Evolutionary conservation across 2,888 invertebrate genomes (phyloP).

Genomic region (Copidosoma aretas): DNA sequence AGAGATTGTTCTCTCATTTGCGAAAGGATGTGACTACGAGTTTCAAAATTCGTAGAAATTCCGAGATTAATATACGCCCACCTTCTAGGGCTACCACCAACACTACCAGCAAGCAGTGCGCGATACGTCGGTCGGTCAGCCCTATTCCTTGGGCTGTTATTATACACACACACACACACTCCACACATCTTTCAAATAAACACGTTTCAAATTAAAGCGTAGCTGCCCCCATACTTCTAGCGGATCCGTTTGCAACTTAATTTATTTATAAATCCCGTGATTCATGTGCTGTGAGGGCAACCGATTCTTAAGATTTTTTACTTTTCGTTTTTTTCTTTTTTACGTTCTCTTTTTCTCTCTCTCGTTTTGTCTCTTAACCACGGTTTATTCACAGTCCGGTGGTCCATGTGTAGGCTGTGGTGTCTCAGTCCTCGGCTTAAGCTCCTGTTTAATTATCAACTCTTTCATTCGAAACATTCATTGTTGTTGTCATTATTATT

Average conservation of each 20-base stretch:
- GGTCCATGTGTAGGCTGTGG: constrained; percentile 35
- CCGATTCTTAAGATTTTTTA: constrained; percentile 16
- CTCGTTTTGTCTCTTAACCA: constrained; percentile 1
- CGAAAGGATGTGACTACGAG: no score
- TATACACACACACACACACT: constrained; percentile 14
- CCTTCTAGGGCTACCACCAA: no score
- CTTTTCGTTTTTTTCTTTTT: neutral
- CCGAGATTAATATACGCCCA: no score
- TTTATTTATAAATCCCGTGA: constrained; percentile 58
- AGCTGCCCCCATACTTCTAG: constrained; percentile 38
- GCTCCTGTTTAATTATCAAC: no score
- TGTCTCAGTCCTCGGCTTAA: no score
- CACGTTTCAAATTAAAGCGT: constrained; percentile 57
- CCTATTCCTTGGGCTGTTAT: constrained; percentile 43
- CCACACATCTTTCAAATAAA: constrained; percentile 40
- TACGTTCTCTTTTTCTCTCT: neutral
- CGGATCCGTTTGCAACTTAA: constrained; percentile 51
- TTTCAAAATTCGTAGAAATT: no score
- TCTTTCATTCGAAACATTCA: no score
- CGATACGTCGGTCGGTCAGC: no score
- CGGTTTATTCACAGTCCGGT: constrained; percentile 10
- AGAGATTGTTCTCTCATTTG: no score
- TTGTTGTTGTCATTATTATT: no score
- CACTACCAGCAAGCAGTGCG: no score
- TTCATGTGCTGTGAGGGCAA: constrained; percentile 47